These are phyloP conservation scores for Troides oblongomaculatus DNA, from an alignment of 2,888 invertebrate species.

Conservation along the genomic window DNA sequence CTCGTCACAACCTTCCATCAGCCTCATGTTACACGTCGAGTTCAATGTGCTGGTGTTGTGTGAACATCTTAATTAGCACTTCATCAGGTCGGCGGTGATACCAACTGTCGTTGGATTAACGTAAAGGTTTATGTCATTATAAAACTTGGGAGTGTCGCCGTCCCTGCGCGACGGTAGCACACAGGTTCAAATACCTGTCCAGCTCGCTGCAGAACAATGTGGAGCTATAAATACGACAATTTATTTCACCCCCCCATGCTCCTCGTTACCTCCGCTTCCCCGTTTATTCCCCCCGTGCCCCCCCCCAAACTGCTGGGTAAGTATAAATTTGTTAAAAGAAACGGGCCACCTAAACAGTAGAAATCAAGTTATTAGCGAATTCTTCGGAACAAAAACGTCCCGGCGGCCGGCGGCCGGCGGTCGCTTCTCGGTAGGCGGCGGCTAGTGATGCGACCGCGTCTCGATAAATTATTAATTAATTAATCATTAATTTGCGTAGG, in stretches of 20 bases:
- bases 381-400: slow-evolving; percentile 53
- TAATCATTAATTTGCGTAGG: no score
- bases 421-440: slow-evolving; percentile 55
- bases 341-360: slow-evolving; percentile 46
- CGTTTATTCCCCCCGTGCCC: slow-evolving; percentile 7
- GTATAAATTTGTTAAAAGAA: slow-evolving; percentile 32
- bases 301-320: slow-evolving; percentile 20
- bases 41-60: no score
- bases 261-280: no score
- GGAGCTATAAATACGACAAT: slow-evolving; percentile 29
- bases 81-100: no score
- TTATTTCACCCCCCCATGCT: slow-evolving; percentile 16
- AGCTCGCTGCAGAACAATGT: slow-evolving; percentile 21
- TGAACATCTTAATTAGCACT: no score
- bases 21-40: no score
- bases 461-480: slow-evolving; percentile 34
- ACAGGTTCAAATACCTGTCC: slow-evolving; percentile 19
- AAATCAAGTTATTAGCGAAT: slow-evolving; percentile 74
- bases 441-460: slow-evolving; percentile 39
- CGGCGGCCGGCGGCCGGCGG: slow-evolving; percentile 64
- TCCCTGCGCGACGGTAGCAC: slow-evolving; percentile 7
- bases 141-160: neutral
- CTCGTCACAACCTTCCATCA: no score
- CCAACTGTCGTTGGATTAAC: no score
- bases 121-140: no score